Conservation (phyloP, 2,888 invertebrate genomes). For the Meta bourneti region DNA sequence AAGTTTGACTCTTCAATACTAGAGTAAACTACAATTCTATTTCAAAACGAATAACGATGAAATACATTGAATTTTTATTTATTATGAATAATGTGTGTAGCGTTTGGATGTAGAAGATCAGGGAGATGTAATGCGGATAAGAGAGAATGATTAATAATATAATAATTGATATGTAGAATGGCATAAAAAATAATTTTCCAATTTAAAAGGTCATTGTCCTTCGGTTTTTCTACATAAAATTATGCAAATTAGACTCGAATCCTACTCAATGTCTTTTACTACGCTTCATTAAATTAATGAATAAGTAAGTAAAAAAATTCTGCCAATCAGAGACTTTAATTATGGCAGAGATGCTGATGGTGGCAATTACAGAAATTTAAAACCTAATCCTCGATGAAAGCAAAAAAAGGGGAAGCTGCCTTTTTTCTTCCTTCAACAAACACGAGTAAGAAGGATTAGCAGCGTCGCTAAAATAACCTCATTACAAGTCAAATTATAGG, state of each 20-base stretch:
- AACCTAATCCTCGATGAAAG: neutral
- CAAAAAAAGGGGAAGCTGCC: neutral
- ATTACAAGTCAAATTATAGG: constrained; percentile 39
- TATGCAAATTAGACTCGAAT: neutral
- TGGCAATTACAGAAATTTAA: constrained; percentile 56
- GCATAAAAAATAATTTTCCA: too few species aligned
- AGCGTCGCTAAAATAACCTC: constrained; percentile 39
- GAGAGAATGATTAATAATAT: too few species aligned
- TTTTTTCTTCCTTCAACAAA: constrained; percentile 9
- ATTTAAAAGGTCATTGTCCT: neutral
- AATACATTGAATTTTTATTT: too few species aligned
- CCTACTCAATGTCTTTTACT: neutral
- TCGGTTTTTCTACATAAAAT: neutral
- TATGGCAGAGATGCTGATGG: constrained; percentile 17
- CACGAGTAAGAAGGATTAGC: constrained; percentile 52
- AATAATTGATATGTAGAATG: too few species aligned
- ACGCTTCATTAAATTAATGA: constrained; percentile 8
- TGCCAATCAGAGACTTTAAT: constrained; percentile 30
- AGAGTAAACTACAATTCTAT: too few species aligned
- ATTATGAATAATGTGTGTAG: too few species aligned
- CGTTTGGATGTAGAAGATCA: too few species aligned
- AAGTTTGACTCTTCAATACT: too few species aligned
- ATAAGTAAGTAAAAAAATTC: constrained; percentile 7
- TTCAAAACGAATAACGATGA: too few species aligned
- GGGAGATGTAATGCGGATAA: too few species aligned